A percentile compares a stretch with the other conserved stretches of the same genome.
phyloP scores from a whole-genome alignment of 2,888 invertebrate species.

The Crocallis elinguaria region DNA sequence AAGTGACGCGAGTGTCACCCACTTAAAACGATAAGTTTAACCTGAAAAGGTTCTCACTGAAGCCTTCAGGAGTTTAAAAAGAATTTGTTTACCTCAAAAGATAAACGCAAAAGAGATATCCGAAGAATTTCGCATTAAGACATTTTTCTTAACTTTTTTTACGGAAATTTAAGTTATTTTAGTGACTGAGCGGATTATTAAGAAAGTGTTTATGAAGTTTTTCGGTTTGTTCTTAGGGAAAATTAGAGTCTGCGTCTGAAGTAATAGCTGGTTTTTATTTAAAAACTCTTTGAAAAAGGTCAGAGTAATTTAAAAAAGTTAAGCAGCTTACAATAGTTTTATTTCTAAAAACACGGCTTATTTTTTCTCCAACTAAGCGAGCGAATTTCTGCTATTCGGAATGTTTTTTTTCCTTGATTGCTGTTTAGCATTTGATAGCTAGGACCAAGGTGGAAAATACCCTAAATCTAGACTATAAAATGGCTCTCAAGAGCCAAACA shows the following conservation, averaged over 20 bases:
- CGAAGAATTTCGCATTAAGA: slow-evolving; percentile 35
- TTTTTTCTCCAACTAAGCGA: no score
- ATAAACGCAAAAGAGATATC: slow-evolving; percentile 43
- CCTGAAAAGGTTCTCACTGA: slow-evolving; percentile 32
- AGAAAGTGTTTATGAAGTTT: slow-evolving; percentile 12
- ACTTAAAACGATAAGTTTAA: slow-evolving; percentile 22
- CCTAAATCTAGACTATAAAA: no score
- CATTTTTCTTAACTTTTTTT: slow-evolving; percentile 21
- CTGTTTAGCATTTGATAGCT: no score
- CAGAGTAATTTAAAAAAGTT: no score
- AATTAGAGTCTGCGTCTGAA: background rate
- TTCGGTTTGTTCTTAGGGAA: slow-evolving; percentile 7
- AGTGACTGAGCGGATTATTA: slow-evolving; percentile 10
- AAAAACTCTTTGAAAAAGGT: no score
- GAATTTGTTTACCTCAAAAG: slow-evolving; percentile 57
- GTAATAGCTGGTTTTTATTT: background rate
- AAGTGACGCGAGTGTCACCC: background rate
- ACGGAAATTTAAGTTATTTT: slow-evolving; percentile 14
- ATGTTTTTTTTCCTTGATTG: no score
- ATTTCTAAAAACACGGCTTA: no score
- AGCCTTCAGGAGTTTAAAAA: slow-evolving; percentile 43
- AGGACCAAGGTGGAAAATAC: no score
- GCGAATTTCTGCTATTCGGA: no score
- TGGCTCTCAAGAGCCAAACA: no score
- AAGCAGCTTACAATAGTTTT: no score